Evolutionary conservation across 2,888 invertebrate genomes (phyloP).

Genomic region (Drosophila helvetica): DNA sequence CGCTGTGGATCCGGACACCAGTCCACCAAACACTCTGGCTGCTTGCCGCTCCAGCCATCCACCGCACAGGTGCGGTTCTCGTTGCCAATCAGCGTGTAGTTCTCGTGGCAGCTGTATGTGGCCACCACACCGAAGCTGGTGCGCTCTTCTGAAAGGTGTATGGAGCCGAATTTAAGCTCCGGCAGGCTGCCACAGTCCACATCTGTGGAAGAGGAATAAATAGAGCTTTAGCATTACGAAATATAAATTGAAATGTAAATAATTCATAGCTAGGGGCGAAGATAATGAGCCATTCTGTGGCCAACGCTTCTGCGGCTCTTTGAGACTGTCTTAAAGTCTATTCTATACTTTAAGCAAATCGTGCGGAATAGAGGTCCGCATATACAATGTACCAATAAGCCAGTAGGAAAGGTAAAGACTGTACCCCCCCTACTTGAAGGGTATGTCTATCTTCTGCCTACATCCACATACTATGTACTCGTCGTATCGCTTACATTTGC

Average conservation of each 20-base stretch:
- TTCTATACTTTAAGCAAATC: too few relatives aligned
- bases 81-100: conserved; percentile 92
- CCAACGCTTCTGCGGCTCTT: too few relatives aligned
- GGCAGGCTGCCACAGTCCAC: conserved; percentile 91
- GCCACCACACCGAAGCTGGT: conserved; percentile 92
- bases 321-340: too few relatives aligned
- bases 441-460: too few relatives aligned
- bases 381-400: too few relatives aligned
- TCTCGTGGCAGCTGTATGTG: conserved; percentile 91
- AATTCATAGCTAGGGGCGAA: too few relatives aligned
- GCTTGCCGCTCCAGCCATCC: conserved; percentile 91
- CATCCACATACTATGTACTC: too few relatives aligned
- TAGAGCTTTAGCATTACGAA: not conserved
- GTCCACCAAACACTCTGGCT: conserved; percentile 92
- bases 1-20: conserved; percentile 94
- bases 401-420: too few relatives aligned
- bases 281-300: too few relatives aligned
- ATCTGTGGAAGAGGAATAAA: conserved; percentile 84
- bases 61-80: conserved; percentile 89
- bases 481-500: conserved; percentile 89
- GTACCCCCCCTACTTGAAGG: too few relatives aligned
- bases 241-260: too few relatives aligned
- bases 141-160: conserved; percentile 87
- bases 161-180: conserved; percentile 89
- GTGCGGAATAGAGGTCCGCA: too few relatives aligned